Evolutionary conservation across 2,797 vertebrate genomes (phyloP), one percentile per base, ranked within the genome.

Genomic region (Tamandua tetradactyla): DNA sequence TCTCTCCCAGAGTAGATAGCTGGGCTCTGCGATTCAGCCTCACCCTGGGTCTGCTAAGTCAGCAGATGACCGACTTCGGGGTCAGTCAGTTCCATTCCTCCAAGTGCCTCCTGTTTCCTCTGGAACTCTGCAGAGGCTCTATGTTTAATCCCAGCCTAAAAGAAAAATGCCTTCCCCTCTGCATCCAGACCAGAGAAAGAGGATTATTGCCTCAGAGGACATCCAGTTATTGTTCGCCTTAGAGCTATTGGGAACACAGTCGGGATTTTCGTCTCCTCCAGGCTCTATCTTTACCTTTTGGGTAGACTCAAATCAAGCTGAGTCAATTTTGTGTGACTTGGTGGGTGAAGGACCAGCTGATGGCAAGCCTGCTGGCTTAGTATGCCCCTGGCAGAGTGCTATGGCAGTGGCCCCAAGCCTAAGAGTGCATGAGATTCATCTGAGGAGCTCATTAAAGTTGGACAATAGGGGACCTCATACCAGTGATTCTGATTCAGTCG

Each of bases 61-160:
- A 2, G 11, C 42, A 57, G 85, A 76, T 35, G 52, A 72, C 27
- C 37, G 61, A 90, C 15, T 75, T 90, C 35, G 61, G 15, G 42
- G 20, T 25, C n/a, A 9, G 42, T 40, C 40, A 83, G 74, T 55
- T 30, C 84, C 27, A 40, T 76, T 87, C 62, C 37, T 82, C 74
- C 0, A 0, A 30, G 9, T 27, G n/a, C 47, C 93, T 90, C 93
- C 76, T 55, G 25, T 64, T 87, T 90, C 82, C n/a, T 35, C 59
- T 18, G 87, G 72, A 96, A 87, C 86, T 87, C 87, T 75, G 57
- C 94, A 83, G 91, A 96, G 74, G 66, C 49, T 32, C 78, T 94
- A 68, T 82, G 80, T 83, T 74, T 89, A 96, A 91, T 62, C 42
- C 80, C 32, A 86, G 20, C 23, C 37, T 91, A 10, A 64, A 66